These are phyloP conservation scores for Umimayanthus chanpuru DNA, from an alignment of 92 coral and sea anemone genomes.

Conservation along the genomic window DNA sequence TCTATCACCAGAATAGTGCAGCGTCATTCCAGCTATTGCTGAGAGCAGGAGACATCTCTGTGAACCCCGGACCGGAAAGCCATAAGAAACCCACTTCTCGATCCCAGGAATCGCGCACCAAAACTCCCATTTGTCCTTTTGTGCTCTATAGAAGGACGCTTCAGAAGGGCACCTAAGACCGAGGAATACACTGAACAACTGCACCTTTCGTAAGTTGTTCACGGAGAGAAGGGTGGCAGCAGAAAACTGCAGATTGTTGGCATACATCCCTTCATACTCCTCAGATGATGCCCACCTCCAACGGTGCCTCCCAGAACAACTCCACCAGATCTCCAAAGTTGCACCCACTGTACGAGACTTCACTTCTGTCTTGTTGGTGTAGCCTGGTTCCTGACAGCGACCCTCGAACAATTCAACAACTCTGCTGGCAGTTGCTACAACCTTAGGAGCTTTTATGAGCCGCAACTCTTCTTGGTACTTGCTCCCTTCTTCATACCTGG, in stretches of 20 bases:
- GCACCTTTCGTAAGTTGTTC: slow-evolving; percentile 1
- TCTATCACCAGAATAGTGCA: too few species aligned
- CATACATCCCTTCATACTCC: slow-evolving; percentile 16
- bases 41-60: too few species aligned
- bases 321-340: neutral
- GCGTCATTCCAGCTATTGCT: too few species aligned
- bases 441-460: neutral
- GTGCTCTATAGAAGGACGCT: slow-evolving; percentile 14
- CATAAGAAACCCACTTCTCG: too few species aligned
- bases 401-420: neutral
- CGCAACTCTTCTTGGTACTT: neutral
- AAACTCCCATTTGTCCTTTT: too few species aligned
- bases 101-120: too few species aligned
- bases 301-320: neutral
- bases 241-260: slow-evolving; percentile 32
- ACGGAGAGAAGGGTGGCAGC: slow-evolving; percentile 31
- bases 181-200: neutral
- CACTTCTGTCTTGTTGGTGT: neutral
- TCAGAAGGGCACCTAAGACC: slow-evolving; percentile 7
- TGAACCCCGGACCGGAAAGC: too few species aligned
- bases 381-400: neutral
- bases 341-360: neutral
- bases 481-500: neutral
- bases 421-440: neutral
- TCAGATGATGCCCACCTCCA: neutral